Percentiles rank a stretch among this genome's conserved stretches.
Conservation (phyloP, 2,888 invertebrate species). For the Ormyrus thymus region DNA sequence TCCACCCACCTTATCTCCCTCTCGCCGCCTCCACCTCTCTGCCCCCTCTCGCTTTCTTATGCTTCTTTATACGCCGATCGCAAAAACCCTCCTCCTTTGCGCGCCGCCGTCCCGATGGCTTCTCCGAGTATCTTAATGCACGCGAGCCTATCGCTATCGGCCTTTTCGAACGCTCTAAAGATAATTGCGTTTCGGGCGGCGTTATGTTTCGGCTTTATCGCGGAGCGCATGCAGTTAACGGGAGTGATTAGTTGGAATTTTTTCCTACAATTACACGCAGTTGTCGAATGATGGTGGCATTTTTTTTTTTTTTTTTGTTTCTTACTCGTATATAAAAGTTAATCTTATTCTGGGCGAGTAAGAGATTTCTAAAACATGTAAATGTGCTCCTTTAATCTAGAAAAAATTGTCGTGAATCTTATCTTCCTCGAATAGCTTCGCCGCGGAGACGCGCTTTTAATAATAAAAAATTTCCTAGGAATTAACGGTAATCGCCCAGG, state of each 20-base stretch:
- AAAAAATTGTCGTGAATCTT: too few species aligned
- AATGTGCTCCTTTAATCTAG: too few species aligned
- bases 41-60: slow-evolving; percentile 10
- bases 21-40: not conserved
- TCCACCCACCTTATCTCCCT: slow-evolving; percentile 52
- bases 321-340: not conserved
- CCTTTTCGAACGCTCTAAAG: slow-evolving; percentile 5
- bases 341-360: too few species aligned
- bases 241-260: too few species aligned
- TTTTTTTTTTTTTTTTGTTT: slow-evolving; percentile 12
- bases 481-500: too few species aligned
- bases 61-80: slow-evolving; percentile 32
- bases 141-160: not conserved
- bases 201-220: not conserved
- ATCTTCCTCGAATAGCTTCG: too few species aligned
- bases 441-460: too few species aligned
- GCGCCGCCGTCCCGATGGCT: not conserved
- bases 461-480: too few species aligned
- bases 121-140: slow-evolving; percentile 38
- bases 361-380: too few species aligned
- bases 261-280: too few species aligned
- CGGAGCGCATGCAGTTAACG: too few species aligned
- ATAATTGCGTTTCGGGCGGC: slow-evolving; percentile 18
- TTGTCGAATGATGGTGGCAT: too few species aligned
- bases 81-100: slow-evolving; percentile 25